Base-by-base conservation (phyloP, 1,140 invertebrate species). In the Mycetomoellerius zeteki region DNA sequence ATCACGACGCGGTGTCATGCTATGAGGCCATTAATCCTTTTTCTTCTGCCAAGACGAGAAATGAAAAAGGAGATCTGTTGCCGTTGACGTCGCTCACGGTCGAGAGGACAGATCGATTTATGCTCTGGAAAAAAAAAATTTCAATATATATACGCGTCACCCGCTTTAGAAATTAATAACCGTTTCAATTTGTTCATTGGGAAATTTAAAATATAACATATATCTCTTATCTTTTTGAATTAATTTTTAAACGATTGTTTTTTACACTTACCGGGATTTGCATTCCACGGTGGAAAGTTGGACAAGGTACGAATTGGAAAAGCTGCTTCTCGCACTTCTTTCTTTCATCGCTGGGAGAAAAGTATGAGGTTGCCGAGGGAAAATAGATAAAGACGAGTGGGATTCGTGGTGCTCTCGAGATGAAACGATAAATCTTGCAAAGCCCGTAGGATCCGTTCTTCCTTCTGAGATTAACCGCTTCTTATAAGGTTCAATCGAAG, bases 11-110 rank as follows among this genome's bases (percentile, higher is more conserved):
- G 73, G 86, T 91, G 92, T 91, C 92, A 92, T 92, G 85, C 88
- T 86, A 90, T 86, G 75, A 89, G 86, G 85, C 89, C 90, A 88
- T 92, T 92, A 90, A 92, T 92, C 86, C 89, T 90, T 92, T 92
- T 91, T 91, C 89, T 76, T 86, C 81, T 87, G 76, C 43, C 62
- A 52, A 82, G 77, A 89, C 43, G 60, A 85, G 33, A 64, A 64
- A 73, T 52, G 65, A 89, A 87, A 50, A 82, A 78, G 47, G 30
- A 64, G 73, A 52, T 30, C 75, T 47, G 30, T 78, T 43, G 21
- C 21, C n/a, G 14, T 56, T 67, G 60, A 64, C 82, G 60, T 67
- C 47, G 30, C 37, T 78, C 82, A 64, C 58, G 43, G 14, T 75
- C 24, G 81, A 50, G 14, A 27, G 73, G 81, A 52, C 50, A 19